Conservation (phyloP, 2,113 vertebrate genomes). For the Cathartes aura region DNA sequence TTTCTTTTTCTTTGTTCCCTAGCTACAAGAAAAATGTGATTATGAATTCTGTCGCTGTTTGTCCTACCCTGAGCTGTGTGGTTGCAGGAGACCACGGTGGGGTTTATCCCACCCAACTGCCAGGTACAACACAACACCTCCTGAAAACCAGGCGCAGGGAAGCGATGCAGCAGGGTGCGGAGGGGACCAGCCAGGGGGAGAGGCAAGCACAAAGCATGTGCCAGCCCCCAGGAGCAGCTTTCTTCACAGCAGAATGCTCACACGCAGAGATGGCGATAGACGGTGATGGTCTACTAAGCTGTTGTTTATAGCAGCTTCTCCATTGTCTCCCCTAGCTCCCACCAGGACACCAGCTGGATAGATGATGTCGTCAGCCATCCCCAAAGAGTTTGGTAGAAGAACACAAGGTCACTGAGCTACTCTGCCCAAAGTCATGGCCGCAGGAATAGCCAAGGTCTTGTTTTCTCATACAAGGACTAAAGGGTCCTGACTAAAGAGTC, state of each 20-base stretch:
- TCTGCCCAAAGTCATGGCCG: neutral
- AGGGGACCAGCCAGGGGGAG: neutral
- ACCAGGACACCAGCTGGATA: neutral
- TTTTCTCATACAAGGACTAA: neutral
- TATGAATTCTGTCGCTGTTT: neutral
- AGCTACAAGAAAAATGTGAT: neutral
- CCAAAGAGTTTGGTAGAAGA: neutral
- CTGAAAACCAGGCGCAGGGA: neutral
- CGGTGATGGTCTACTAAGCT: neutral
- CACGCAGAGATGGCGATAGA: accelerated
- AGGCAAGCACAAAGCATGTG: neutral
- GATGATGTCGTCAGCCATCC: neutral
- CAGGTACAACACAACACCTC: neutral
- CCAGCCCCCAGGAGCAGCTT: neutral
- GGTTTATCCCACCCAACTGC: neutral
- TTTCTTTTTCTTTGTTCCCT: neutral
- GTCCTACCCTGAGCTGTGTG: neutral
- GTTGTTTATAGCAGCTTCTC: neutral
- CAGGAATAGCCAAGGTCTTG: neutral
- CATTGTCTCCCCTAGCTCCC: neutral
- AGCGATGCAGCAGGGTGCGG: neutral
- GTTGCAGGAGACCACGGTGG: neutral
- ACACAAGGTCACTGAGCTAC: neutral
- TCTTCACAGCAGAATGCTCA: neutral
- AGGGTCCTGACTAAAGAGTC: neutral